Base-by-base conservation (phyloP, 2,797 vertebrate species). In the Petrocephalus sullivani region DNA sequence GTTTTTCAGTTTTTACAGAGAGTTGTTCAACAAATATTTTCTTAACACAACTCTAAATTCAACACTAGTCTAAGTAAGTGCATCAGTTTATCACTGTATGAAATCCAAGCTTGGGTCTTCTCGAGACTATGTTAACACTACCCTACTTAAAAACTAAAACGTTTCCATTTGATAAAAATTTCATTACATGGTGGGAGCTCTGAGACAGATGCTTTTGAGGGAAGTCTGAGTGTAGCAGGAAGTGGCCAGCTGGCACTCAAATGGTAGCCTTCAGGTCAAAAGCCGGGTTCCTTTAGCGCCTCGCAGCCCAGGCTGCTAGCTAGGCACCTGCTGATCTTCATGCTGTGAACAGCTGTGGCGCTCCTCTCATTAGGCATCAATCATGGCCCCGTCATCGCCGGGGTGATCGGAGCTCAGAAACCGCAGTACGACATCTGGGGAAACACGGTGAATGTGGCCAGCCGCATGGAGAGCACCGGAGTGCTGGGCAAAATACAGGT, bases 351-450 rank as follows among this genome's bases (percentile, higher is more conserved):
- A 75, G 87, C 64, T 54, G 49, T 78, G 64, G 57, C 3, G n/a
- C 60, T 4, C 54, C 51, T 84, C 16, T 12, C 49, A 54, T 0
- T 90, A 97, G 97, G 97, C 82, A 97, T 97, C 86, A 97, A 97
- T 90, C 96, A 97, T 0, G 97, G 97, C 2, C 96, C 96, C 88
- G 97, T 97, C 85, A 97, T 97, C 88, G 97, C 97, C 12, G 96
- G 97, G 12, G 97, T 97, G 41, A 97, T 97, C 23, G 97, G 97
- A 78, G 97, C 97, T 88, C 97, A 97, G 94, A 97, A 97, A 90
- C 97, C 97, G 0, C 97, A 97, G 0, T 97, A 97, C 33, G 96
- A 97, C 58, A 97, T 97, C 91, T 97, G 97, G 97, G 97, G 97
- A 23, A 97, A 97, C 93, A 96, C 96, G 0, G 97, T 97, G 78